Base-by-base conservation (phyloP, 2,113 vertebrate genomes). In the Eretmochelys imbricata region DNA sequence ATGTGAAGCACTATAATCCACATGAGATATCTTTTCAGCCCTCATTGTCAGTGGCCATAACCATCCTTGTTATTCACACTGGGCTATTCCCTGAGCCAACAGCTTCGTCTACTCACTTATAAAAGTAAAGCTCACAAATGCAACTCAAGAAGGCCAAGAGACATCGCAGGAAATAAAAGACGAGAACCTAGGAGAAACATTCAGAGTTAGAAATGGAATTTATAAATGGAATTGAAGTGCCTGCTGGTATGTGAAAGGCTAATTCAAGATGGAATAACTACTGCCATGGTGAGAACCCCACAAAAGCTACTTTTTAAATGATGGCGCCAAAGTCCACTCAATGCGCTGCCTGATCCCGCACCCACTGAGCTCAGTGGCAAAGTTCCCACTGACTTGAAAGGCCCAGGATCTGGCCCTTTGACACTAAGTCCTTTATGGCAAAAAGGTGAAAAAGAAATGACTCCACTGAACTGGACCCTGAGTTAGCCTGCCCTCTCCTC, bases 111-210 rank as follows among this genome's bases (percentile, higher is more conserved):
- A 99, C 99, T 99, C 97, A 99, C 99, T 99, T 99, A 98, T 99
- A 99, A 97, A 99, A 99, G 97, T 99, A 99, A 96, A 99, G 99
- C 75, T 99, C 99, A 97, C 99, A 99, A 92, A 99, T 29, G 89
- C 99, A 99, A 98, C 99, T 99, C 98, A 98, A 97, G 98, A 99
- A 99, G 13, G 99, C 99, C 97, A 99, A 97, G 89, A 99, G 99
- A 92, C 99, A 99, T 94, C 99, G 99, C 80, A 99, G 98, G 98
- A 99, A 99, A 97, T 99, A 99, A 98, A 99, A 99, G 90, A 99
- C 99, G 94, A 99, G 99, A 96, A 99, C 99, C 99, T 99, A 97
- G 95, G 91, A 97, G 54, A 97, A 89, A 98, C 0, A 88, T 14
- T 2, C 6, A 76, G 72, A 78, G 59, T 53, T 13, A 79, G 35